Base-by-base conservation (phyloP, 2,113 vertebrate species). In the Lampris incognitus region DNA sequence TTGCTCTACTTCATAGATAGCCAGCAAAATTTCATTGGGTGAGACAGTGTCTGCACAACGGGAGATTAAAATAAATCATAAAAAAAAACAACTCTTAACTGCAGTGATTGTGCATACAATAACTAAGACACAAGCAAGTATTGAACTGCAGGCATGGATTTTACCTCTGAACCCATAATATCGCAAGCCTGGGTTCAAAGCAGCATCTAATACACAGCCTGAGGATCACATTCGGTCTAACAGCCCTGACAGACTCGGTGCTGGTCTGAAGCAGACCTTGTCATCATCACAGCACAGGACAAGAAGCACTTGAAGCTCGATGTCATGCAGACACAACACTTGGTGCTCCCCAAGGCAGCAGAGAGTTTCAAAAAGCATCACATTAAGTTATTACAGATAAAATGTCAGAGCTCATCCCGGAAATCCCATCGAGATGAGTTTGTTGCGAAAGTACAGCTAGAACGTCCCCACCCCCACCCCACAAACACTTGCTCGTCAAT, bases 231-330 rank as follows among this genome's bases (percentile, higher is more conserved):
- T 81, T 79, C 73, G 70, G 46, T 66, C 76, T 69, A 51, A 41
- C 48, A 78, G 63, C 75, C 39, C 42, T 4, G 9, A 81, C 6
- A 40, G 40, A 55, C 49, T 49, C 41, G 44, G n/a, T 76, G 63
- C 46, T 6, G 3, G 24, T 42, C 70, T 75, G 69, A 62, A 66
- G 42, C 50, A 72, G 75, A 78, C 80, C 13, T 11, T n/a, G 58
- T 74, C 57, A 37, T 39, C 48, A 48, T 74, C 67, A 46, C 85
- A 69, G 81, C 67, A 39, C 51, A 42, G 62, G 49, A 72, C 86
- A 88, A 89, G 86, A 86, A 92, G 90, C 88, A 91, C 88, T 92
- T 91, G 79, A 88, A 74, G 73, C 86, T 79, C 82, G 55, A 74
- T 74, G 56, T 84, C 72, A 82, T 86, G 85, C 85, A 79, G 79